A percentile compares a stretch with the other conserved stretches of the same genome.
phyloP scores from a whole-genome alignment of 2,888 invertebrate genomes.

The Agrotis exclamationis region DNA sequence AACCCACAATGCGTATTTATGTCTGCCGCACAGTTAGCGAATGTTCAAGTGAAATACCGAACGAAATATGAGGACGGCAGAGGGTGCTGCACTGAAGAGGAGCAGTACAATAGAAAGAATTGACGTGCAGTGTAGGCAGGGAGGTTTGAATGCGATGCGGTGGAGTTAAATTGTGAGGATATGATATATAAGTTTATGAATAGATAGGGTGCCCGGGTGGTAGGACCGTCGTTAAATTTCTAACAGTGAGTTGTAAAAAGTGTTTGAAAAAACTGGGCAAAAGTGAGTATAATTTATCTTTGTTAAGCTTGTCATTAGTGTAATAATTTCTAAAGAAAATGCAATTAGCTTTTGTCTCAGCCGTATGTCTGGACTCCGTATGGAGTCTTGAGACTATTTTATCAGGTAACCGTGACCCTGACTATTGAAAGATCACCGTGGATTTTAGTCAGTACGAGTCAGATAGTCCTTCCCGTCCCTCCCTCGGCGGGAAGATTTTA shows the following conservation, averaged over 20 bases:
- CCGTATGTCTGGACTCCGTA: too few relatives aligned
- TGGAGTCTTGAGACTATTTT: too few relatives aligned
- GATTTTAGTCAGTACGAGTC: too few relatives aligned
- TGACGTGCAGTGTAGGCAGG: constrained; percentile 12
- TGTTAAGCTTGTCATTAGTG: too few relatives aligned
- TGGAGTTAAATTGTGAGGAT: constrained; percentile 1
- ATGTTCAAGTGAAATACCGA: constrained; percentile 20
- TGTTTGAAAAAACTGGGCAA: too few relatives aligned
- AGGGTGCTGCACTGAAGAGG: constrained; percentile 29
- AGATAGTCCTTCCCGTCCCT: too few relatives aligned
- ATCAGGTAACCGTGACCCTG: too few relatives aligned
- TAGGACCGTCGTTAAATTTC: not conserved
- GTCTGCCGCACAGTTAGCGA: constrained; percentile 10
- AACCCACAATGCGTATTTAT: constrained; percentile 1
- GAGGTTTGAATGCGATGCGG: constrained; percentile 6
- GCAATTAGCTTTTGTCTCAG: too few relatives aligned
- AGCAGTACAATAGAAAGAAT: constrained; percentile 30
- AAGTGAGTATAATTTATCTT: too few relatives aligned
- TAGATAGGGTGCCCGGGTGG: not conserved
- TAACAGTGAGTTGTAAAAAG: not conserved
- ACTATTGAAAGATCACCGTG: too few relatives aligned
- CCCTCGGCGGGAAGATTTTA: too few relatives aligned
- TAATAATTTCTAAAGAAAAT: too few relatives aligned
- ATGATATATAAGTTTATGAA: not conserved
- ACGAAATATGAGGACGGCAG: constrained; percentile 14